Evolutionary conservation across 2,113 vertebrate species (phyloP), one percentile per base, ranked within the genome.

Genomic region (Vicugna pacos): DNA sequence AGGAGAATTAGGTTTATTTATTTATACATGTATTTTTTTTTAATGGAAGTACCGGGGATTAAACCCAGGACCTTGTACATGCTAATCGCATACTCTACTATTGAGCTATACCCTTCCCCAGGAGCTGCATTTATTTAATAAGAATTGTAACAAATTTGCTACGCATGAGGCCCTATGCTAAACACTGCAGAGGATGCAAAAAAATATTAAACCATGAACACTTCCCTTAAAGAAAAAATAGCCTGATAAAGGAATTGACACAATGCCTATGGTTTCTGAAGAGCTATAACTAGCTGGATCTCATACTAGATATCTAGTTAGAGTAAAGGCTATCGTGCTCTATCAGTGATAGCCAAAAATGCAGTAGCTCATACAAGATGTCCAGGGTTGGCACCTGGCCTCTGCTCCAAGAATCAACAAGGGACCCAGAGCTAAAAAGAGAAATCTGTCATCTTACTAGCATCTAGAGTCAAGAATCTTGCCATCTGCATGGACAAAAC

Each of bases 181-280:
- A 96, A 87, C 58, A 54, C 46, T 95, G 30, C 16, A 64, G 15
- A 83, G 20, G 17, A 91, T 80, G 5, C 24, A 64, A 90, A 90
- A 94, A 22, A 84, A 75, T 38, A 83, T 54, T 93, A 77, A 82
- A 90, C 28, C 30, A 54, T 67, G 30, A 91, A 73, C 3, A 69
- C 9, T 86, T 86, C 14, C 24, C n/a, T 90, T 73, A 87, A 92
- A 80, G 30, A 86, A 88, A 76, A 13, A n/a, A 22, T 75, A 89
- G 54, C 42, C n/a, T 80, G 50, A 48, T 65, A 60, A 87, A 20
- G n/a, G 30, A 93, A 54, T n/a, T 46, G n/a, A 84, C 22, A 89
- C 5, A 69, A 73, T 50, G 86, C 5, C 13, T 81, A n/a, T 20
- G 14, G 26, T 62, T 84, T 87, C 86, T 86, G 8, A 91, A 77